Base-by-base conservation (phyloP, 2,888 invertebrate species). In the Sarcophaga rosellei region DNA sequence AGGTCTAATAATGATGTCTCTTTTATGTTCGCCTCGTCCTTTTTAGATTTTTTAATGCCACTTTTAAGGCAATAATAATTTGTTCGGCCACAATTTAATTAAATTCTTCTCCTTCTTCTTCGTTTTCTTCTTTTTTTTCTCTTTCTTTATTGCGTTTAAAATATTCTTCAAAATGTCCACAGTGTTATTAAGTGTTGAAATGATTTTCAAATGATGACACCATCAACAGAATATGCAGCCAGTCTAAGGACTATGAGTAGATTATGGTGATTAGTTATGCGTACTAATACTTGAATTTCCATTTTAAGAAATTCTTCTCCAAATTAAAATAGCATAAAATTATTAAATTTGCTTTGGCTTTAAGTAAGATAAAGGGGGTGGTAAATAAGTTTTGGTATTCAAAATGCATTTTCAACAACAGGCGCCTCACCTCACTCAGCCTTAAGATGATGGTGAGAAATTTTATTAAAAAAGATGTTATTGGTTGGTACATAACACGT, bases 51-150 rank as follows among this genome's bases (percentile, higher is more conserved):
- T 47, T 63, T 63, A 83, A 57, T 45, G 45, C 44, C 76, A 53
- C 23, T 74, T 75, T 77, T 25, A 81, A 63, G 73, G 59, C 63
- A 75, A 81, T 57, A 81, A 66, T 81, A 81, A 78, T 75, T 85
- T 81, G 78, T 75, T 75, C 35, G 62, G 81, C 59, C 78, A 79
- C 53, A 72, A 72, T 82, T 85, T 85, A 85, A 82, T 85, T 82
- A 85, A 85, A 79, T 76, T 75, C 66, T 81, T 75, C 20, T 35
- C 72, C 21, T 21, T 61, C 35, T 35, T 35, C 8, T 35, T 8
- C 2, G n/a, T 72, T 25, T n/a, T 45, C 44, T 15, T 15, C 15
- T 57, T 47, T 65, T 57, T 53, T n/a, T 69, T 5, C 5, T 53
- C 17, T 15, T 53, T 53, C 53, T 15, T 53, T 53, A 17, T 35